Conservation (phyloP, 2,113 vertebrate genomes). For the Apaloderma vittatum region DNA sequence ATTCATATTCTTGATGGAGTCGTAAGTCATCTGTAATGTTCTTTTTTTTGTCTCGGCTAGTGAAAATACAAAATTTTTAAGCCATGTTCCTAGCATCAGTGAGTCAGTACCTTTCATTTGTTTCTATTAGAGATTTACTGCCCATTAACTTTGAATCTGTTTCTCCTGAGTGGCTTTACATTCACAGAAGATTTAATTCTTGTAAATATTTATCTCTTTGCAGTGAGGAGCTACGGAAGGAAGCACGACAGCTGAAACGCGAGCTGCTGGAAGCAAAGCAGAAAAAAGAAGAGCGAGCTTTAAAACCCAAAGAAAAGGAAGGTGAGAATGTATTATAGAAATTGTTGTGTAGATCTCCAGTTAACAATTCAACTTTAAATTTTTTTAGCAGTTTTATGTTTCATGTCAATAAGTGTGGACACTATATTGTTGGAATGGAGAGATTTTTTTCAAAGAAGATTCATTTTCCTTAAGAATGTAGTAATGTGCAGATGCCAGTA, state of each 20-base stretch:
- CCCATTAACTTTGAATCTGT: conserved; percentile 21
- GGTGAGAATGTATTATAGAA: conserved; percentile 74
- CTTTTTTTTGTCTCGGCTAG: neutral
- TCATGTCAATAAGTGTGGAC: neutral
- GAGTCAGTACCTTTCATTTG: neutral
- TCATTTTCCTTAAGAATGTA: neutral
- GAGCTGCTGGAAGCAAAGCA: conserved; percentile 94
- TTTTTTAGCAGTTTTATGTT: neutral
- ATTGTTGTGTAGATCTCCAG: neutral
- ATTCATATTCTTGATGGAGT: neutral
- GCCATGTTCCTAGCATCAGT: neutral
- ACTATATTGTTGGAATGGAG: neutral
- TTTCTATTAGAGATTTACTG: conserved; percentile 39
- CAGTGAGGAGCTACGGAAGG: conserved; percentile 94
- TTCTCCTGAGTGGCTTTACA: conserved; percentile 40
- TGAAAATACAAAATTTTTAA: neutral
- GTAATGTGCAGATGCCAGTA: neutral
- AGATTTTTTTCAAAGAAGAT: neutral
- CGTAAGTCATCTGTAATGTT: neutral
- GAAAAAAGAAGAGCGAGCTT: conserved; percentile 82
- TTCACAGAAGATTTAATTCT: conserved; percentile 18
- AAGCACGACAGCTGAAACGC: conserved; percentile 92
- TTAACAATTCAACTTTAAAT: neutral
- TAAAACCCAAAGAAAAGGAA: conserved; percentile 80
- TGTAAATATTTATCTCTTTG: conserved; percentile 63